Percentiles rank a stretch among this genome's conserved stretches.
phyloP scores from a whole-genome alignment of 2,113 vertebrate species.

The Pao palembangensis region DNA sequence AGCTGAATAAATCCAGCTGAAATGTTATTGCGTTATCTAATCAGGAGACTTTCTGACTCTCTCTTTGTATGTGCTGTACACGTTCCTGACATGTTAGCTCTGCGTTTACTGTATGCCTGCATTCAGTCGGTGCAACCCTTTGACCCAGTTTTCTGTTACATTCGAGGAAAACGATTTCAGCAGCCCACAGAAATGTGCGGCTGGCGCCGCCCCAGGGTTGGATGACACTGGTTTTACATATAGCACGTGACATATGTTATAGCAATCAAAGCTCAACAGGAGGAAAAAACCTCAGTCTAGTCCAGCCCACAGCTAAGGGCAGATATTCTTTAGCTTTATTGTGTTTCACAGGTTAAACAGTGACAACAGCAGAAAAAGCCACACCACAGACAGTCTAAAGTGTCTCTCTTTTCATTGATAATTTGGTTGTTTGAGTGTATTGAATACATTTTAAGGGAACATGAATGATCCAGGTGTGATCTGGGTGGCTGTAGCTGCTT shows the following conservation, averaged over 20 bases:
- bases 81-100: neutral
- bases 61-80: neutral
- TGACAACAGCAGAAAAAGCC: too few relatives aligned
- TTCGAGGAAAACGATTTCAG: constrained; percentile 33
- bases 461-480: too few relatives aligned
- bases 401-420: too few relatives aligned
- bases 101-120: neutral
- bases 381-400: too few relatives aligned
- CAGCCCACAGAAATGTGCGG: neutral
- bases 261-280: constrained; percentile 1
- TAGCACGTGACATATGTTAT: constrained; percentile 29
- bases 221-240: neutral
- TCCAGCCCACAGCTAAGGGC: neutral
- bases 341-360: too few relatives aligned
- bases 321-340: neutral
- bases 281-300: neutral
- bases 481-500: too few relatives aligned
- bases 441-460: too few relatives aligned
- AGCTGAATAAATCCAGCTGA: neutral
- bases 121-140: constrained; percentile 29
- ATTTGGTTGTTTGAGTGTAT: too few relatives aligned
- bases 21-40: neutral
- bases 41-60: neutral
- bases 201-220: neutral
- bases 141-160: constrained; percentile 35